These are phyloP conservation scores for Malthinus flaveolus DNA, from an alignment of 2,888 invertebrate genomes.

Conservation along the genomic window DNA sequence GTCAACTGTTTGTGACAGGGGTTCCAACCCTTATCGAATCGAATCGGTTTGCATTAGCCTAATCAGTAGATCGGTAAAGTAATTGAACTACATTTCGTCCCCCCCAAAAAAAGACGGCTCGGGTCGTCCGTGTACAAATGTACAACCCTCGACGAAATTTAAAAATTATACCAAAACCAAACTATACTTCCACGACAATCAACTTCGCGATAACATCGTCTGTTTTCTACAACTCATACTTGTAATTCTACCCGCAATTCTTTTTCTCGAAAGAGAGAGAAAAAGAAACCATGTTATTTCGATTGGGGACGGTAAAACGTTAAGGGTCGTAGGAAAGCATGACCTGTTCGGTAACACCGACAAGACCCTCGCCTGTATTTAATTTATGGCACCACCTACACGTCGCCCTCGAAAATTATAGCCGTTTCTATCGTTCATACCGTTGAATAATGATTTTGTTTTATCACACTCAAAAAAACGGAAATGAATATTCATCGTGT, in stretches of 20 bases:
- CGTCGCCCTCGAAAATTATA: slow-evolving; percentile 43
- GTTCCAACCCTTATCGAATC: slow-evolving; percentile 29
- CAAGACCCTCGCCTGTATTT: slow-evolving; percentile 44
- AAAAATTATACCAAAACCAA: neutral
- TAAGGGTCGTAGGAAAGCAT: slow-evolving; percentile 40
- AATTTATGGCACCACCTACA: slow-evolving; percentile 44
- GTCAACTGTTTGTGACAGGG: slow-evolving; percentile 42
- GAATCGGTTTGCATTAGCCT: slow-evolving; percentile 37
- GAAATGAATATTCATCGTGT: slow-evolving; percentile 42
- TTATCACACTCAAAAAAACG: slow-evolving; percentile 39
- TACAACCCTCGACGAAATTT: too few relatives aligned
- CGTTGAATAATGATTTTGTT: slow-evolving; percentile 45
- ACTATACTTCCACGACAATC: slow-evolving; percentile 7
- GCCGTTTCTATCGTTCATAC: slow-evolving; percentile 41
- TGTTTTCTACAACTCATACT: slow-evolving; percentile 21
- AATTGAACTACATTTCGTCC: slow-evolving; percentile 51
- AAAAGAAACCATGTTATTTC: slow-evolving; percentile 35
- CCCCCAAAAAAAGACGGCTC: too few relatives aligned
- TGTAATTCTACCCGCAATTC: slow-evolving; percentile 33
- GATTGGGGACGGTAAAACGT: slow-evolving; percentile 41
- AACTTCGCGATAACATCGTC: slow-evolving; percentile 16
- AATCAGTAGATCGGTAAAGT: slow-evolving; percentile 48
- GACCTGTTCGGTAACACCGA: slow-evolving; percentile 38
- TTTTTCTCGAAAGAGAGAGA: slow-evolving; percentile 9
- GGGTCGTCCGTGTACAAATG: too few relatives aligned